Evolutionary conservation across 2,113 vertebrate species (phyloP), one percentile per base, ranked within the genome.

Genomic region (Mus pahari): DNA sequence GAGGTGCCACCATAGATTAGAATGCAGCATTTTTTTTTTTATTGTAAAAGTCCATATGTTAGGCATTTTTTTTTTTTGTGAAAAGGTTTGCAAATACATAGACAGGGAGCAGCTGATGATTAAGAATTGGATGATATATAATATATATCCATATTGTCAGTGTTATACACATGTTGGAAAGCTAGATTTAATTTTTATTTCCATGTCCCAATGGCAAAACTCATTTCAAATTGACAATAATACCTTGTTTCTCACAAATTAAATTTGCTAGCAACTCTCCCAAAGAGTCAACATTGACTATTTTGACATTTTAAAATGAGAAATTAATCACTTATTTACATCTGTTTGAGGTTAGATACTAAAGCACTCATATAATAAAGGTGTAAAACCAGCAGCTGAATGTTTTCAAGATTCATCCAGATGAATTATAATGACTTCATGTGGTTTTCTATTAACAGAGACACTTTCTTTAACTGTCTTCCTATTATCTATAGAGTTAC

Each of bases 1-100:
- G 96, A 82, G 89, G 90, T 94, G 89, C 39, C 62, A 94, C 70
- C 86, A 48, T 83, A 33, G 86, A 86, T 77, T 98, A 98, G 94
- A 99, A 98, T 99, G 98, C 98, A 99, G 98, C 97, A 97, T 98
- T 99, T 99, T 48, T 99, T 98, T 99, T 99, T 48, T 99, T 99
- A 99, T 99, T 99, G 99, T 98, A 99, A 99, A 99, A 99, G 98
- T 99, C 97, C 98, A 99, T 98, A 99, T 97, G 96, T 98, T 89
- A 95, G 98, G 99, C 99, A 99, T 98, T 98, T 99, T 98, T 97
- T 98, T 98, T 99, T 98, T 99, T 98, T 99, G 98, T 99, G 98
- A 99, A 99, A 99, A 99, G 99, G 98, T 98, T 98, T 98, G 97
- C 95, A 98, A 98, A 98, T 98, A 99, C 98, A 99, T 98, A 95